Evolutionary conservation across 2,113 vertebrate species (phyloP).

Genomic region (Notiomystis cincta): DNA sequence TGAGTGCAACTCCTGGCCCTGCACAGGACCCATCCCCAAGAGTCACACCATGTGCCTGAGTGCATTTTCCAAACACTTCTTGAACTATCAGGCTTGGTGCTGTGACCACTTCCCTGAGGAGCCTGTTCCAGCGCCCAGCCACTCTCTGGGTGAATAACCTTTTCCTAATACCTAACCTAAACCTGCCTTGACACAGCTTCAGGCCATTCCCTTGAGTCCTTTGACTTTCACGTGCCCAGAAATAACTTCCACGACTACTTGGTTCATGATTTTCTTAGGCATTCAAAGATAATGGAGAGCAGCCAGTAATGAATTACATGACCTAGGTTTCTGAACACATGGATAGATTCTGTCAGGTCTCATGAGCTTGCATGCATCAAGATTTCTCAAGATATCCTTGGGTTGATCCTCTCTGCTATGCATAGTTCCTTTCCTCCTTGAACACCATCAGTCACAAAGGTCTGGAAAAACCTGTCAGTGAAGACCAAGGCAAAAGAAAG

Average conservation of each 20-base stretch:
- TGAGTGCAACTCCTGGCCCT: accelerated
- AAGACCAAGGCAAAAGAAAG: neutral
- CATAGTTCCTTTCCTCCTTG: neutral
- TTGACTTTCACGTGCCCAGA: neutral
- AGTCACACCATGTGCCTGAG: neutral
- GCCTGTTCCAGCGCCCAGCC: neutral
- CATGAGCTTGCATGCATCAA: neutral
- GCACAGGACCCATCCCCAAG: neutral
- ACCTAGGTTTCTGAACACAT: neutral
- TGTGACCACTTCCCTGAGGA: neutral
- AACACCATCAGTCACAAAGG: neutral
- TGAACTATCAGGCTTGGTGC: neutral
- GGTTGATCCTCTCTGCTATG: neutral
- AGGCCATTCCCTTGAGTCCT: neutral
- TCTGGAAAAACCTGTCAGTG: neutral
- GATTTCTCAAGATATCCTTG: neutral
- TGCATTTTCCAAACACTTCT: neutral
- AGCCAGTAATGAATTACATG: neutral
- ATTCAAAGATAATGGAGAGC: neutral
- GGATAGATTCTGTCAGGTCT: neutral
- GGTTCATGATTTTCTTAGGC: neutral
- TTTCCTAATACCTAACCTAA: neutral
- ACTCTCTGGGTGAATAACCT: neutral
- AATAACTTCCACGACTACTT: neutral
- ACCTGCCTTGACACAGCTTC: neutral